Evolutionary conservation across 2,888 invertebrate genomes (phyloP), one percentile per base, ranked within the genome.

Genomic region (Acleris laterana): DNA sequence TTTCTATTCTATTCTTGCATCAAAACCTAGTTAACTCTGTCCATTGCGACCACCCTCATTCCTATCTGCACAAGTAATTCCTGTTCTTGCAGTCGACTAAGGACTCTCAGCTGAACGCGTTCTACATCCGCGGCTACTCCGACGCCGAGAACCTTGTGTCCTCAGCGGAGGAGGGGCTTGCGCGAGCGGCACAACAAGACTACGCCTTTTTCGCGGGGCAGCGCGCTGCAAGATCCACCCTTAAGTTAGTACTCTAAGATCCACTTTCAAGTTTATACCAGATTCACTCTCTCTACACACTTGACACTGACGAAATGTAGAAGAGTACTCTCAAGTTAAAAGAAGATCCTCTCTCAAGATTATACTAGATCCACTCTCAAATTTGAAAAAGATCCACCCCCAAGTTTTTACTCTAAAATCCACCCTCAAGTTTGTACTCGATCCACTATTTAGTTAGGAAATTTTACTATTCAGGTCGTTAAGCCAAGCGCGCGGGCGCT

Each of bases 201-300:
- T 95, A 95, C 68, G 95, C 94, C 9, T 95, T 95, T 76, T 95
- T 95, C 73, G 94, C 94, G 0, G 94, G 94, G n/a, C 94, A 94
- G 52, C 91, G 94, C 16, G 85, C 93, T 0, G 95, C 95, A 0
- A 86, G 95, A 13, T 88, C 93, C 19, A 93, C 94, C 1, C 83
- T 91, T 13, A 82, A 87, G 77, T 70, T 19, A 16, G 60, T 61
- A 49, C 56, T 16, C 25, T 25, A 25, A 25, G 25, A 38, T 13
- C 38, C 38, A 38, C 11, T 38, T 3, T 38, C 13, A 13, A 38
- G 38, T 38, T 38, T 13, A 13, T 38, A 38, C 0, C 3, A 38
- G 13, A 38, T 11, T 4, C 38, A 13, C 38, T 38, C 4, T 11
- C 11, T n/a, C n/a, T n/a, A n/a, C n/a, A n/a, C n/a, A n/a, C n/a